A percentile compares a stretch with the other conserved stretches of the same genome.
phyloP scores from a whole-genome alignment of 1,140 invertebrate genomes.

The Hylaeus anthracinus region DNA sequence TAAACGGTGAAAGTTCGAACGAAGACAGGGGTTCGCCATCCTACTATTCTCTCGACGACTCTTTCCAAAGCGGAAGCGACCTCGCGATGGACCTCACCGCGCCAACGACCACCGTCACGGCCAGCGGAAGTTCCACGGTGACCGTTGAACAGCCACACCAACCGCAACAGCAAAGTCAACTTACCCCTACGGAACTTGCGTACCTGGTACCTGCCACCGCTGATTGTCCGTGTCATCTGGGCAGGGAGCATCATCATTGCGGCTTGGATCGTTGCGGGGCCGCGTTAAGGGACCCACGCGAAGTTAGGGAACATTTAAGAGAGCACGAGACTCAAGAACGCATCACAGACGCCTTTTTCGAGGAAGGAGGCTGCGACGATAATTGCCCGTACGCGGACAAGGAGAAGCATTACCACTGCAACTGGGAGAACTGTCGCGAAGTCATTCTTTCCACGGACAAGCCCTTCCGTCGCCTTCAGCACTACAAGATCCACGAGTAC shows the following conservation, averaged over 20 bases:
- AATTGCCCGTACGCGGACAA: constrained; percentile 89
- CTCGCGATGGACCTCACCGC: constrained; percentile 78
- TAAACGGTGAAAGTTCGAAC: constrained; percentile 81
- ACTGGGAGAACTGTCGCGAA: constrained; percentile 92
- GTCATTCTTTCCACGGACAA: constrained; percentile 91
- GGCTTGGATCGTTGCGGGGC: constrained; percentile 76
- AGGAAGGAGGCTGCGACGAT: constrained; percentile 85
- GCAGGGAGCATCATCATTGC: constrained; percentile 77
- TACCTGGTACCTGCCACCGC: constrained; percentile 62
- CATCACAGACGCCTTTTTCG: constrained; percentile 91
- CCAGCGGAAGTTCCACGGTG: constrained; percentile 62
- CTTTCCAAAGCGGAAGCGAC: constrained; percentile 78
- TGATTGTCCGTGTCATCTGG: constrained; percentile 74
- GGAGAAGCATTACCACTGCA: constrained; percentile 94
- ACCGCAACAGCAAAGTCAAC: constrained; percentile 40
- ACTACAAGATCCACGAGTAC: constrained; percentile 93
- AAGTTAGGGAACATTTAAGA: constrained; percentile 91
- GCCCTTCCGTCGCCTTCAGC: constrained; percentile 92
- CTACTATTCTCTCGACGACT: constrained; percentile 78
- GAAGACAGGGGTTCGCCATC: constrained; percentile 79
- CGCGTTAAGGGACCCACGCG: constrained; percentile 76
- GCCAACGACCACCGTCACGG: constrained; percentile 65
- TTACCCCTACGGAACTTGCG: constrained; percentile 58
- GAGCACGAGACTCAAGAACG: constrained; percentile 93
- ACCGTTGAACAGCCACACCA: constrained; percentile 55